Percentiles rank a stretch among this genome's conserved stretches.
These are phyloP conservation scores for Leucosticte australis DNA, from an alignment of 2,113 vertebrate genomes.

Conservation along the genomic window DNA sequence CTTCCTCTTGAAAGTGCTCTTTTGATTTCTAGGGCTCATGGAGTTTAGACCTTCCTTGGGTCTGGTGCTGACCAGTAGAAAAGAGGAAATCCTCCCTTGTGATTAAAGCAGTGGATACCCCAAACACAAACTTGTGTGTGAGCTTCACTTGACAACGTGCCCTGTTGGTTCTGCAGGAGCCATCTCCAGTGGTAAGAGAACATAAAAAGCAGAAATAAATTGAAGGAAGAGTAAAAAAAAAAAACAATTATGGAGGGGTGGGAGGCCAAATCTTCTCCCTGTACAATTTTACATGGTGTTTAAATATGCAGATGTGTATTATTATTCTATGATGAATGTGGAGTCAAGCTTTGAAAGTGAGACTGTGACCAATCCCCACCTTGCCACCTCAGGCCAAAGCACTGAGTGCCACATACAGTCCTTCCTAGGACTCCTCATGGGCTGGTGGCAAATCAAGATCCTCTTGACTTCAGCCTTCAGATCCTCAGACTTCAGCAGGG, in stretches of 20 bases:
- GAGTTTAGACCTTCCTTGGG: background rate
- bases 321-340: background rate
- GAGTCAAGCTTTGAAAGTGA: background rate
- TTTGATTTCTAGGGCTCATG: slow-evolving; percentile 4
- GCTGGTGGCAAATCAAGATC: background rate
- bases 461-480: background rate
- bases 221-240: background rate
- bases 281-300: background rate
- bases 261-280: background rate
- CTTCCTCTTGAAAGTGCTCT: slow-evolving; percentile 29
- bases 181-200: background rate
- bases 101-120: background rate
- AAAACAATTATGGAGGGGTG: rapidly evolving
- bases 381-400: background rate
- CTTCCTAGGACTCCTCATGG: background rate
- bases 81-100: slow-evolving; percentile 1
- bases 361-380: too few species aligned
- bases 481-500: background rate
- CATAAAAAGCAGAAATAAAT: background rate
- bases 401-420: background rate
- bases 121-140: background rate
- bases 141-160: background rate
- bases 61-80: background rate
- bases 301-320: background rate
- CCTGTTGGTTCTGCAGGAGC: background rate